Evolutionary conservation across 2,888 invertebrate genomes (phyloP).

Genomic region (Helobdella robusta): DNA sequence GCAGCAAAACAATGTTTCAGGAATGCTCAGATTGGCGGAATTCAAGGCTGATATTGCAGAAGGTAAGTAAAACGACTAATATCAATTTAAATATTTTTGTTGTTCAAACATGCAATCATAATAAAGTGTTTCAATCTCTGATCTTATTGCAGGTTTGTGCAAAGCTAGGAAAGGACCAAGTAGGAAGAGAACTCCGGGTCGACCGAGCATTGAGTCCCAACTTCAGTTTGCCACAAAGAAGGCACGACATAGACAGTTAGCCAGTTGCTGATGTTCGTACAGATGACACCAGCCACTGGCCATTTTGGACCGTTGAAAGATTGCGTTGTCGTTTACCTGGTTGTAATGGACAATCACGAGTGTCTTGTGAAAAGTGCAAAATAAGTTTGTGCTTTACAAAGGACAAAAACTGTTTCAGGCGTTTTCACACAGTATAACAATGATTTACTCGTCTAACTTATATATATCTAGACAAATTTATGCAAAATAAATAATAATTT

Average conservation of each 20-base stretch:
- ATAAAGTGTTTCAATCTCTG: background rate
- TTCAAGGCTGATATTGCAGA: background rate
- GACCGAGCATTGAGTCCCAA: too few relatives aligned
- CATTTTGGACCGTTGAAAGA: background rate
- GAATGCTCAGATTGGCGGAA: background rate
- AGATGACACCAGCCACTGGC: slow-evolving; percentile 4
- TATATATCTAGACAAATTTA: too few relatives aligned
- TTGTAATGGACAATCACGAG: background rate
- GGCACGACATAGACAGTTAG: background rate
- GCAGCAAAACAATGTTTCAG: background rate
- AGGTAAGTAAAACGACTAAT: background rate
- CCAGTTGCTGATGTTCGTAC: slow-evolving; percentile 4
- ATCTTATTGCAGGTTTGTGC: too few relatives aligned
- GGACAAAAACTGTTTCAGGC: too few relatives aligned
- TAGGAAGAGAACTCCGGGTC: background rate
- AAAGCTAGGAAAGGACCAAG: slow-evolving; percentile 1
- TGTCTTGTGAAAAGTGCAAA: too few relatives aligned
- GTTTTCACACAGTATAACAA: too few relatives aligned
- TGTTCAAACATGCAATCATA: background rate
- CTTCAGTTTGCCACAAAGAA: background rate
- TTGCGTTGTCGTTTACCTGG: slow-evolving; percentile 4
- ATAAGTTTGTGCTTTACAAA: too few relatives aligned
- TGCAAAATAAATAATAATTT: too few relatives aligned
- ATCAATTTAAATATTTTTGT: background rate
- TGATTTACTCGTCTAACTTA: too few relatives aligned